Conservation (phyloP, 2,888 invertebrate species). For the Phalangium opilio region DNA sequence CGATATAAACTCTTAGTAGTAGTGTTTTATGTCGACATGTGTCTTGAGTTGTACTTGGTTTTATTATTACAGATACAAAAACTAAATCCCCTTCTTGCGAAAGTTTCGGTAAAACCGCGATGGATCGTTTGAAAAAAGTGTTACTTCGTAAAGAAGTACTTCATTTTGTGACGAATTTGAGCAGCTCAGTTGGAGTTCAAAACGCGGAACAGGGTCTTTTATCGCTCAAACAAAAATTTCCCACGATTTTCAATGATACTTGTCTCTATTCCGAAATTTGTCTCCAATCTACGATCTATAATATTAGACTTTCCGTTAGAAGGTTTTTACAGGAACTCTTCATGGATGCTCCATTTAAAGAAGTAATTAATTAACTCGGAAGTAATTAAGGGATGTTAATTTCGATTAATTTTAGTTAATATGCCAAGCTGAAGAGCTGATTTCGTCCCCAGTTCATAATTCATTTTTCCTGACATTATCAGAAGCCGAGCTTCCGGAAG, state of each 20-base stretch:
- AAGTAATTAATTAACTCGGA: conserved; percentile 18
- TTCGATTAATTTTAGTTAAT: too few relatives aligned
- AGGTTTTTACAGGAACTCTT: conserved; percentile 87
- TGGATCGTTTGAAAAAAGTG: conserved; percentile 11
- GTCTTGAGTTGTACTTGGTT: too few relatives aligned
- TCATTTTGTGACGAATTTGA: conserved; percentile 53
- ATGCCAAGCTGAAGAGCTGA: too few relatives aligned
- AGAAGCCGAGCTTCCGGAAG: too few relatives aligned
- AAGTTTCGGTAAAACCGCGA: too few relatives aligned
- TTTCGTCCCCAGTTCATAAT: too few relatives aligned
- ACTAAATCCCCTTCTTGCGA: too few relatives aligned
- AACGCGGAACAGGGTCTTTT: conserved; percentile 67
- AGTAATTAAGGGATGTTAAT: too few relatives aligned
- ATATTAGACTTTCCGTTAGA: conserved; percentile 65
- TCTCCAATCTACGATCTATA: conserved; percentile 55
- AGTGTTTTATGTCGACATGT: too few relatives aligned
- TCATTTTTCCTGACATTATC: too few relatives aligned
- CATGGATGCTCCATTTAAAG: conserved; percentile 59
- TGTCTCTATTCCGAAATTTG: conserved; percentile 88
- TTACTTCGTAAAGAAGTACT: conserved; percentile 44
- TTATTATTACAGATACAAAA: too few relatives aligned
- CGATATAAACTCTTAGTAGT: too few relatives aligned
- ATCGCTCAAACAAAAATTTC: conserved; percentile 39
- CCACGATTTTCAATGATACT: conserved; percentile 48
- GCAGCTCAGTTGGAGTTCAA: conserved; percentile 61